A percentile compares a stretch with the other conserved stretches of the same genome.
Evolutionary conservation across 2,797 vertebrate species (phyloP).

Genomic region (Lycodopsis pacificus): DNA sequence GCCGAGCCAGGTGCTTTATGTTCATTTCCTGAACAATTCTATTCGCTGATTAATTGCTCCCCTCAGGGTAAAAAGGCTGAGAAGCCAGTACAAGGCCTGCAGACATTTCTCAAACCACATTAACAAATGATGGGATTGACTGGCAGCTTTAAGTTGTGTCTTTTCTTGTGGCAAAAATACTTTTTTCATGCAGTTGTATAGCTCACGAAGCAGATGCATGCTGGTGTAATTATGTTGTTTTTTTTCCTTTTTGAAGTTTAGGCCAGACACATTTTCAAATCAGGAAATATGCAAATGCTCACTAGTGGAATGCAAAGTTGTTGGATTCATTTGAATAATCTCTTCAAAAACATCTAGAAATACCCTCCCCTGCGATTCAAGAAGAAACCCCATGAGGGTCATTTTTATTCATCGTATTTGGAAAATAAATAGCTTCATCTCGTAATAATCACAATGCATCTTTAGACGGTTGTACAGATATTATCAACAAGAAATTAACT

Average conservation of each 20-base stretch:
- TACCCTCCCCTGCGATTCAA: slow-evolving; percentile 39
- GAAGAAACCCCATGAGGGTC: slow-evolving; percentile 54
- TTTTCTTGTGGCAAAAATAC: slow-evolving; percentile 13
- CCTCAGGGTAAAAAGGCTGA: slow-evolving; percentile 62
- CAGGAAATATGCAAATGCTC: slow-evolving; percentile 66
- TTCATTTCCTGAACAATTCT: slow-evolving; percentile 77
- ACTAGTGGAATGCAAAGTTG: slow-evolving; percentile 12
- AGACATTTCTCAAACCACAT: slow-evolving; percentile 62
- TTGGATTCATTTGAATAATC: slow-evolving; percentile 67
- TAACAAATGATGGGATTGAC: slow-evolving; percentile 58
- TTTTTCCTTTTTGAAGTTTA: slow-evolving; percentile 43
- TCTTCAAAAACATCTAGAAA: slow-evolving; percentile 52
- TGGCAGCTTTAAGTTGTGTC: slow-evolving; percentile 31
- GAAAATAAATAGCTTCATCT: slow-evolving; percentile 74
- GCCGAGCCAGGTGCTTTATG: slow-evolving; percentile 77
- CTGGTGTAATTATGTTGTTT: not conserved
- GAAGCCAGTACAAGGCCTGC: slow-evolving; percentile 49
- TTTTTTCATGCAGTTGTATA: not conserved
- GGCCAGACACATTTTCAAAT: slow-evolving; percentile 43
- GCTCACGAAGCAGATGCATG: slow-evolving; percentile 7
- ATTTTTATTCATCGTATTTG: slow-evolving; percentile 74
- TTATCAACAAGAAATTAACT: slow-evolving; percentile 48
- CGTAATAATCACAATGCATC: slow-evolving; percentile 67
- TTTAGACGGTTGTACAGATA: slow-evolving; percentile 56
- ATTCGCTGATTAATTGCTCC: slow-evolving; percentile 78